phyloP scores from a whole-genome alignment of 2,888 invertebrate genomes.

The Acholoe squamosa region DNA sequence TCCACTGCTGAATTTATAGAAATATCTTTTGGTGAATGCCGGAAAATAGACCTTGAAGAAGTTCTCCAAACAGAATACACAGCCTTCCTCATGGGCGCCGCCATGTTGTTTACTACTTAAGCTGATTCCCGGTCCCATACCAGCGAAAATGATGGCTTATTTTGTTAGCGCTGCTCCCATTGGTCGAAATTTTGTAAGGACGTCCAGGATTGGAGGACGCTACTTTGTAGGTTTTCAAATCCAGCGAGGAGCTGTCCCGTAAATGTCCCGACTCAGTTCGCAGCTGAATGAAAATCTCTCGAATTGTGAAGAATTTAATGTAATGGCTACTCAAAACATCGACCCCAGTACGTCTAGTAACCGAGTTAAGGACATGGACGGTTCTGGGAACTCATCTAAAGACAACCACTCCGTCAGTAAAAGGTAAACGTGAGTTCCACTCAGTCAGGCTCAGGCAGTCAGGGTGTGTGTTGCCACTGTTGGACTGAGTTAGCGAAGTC shows the following conservation, averaged over 20 bases:
- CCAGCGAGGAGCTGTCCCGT: not conserved
- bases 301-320: not conserved
- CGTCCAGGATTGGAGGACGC: slow-evolving; percentile 39
- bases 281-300: not conserved
- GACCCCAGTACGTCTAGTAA: slow-evolving; percentile 60
- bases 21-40: not conserved
- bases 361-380: slow-evolving; percentile 64
- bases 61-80: not conserved
- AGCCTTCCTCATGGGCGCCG: slow-evolving; percentile 38
- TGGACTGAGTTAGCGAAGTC: too few species aligned
- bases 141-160: not conserved
- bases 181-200: slow-evolving; percentile 1
- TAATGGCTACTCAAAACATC: slow-evolving; percentile 68
- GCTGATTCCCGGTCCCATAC: not conserved
- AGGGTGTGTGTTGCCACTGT: too few species aligned
- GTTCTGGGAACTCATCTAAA: slow-evolving; percentile 63
- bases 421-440: too few species aligned
- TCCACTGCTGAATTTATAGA: not conserved
- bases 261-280: not conserved
- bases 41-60: not conserved
- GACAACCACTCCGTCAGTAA: slow-evolving; percentile 70
- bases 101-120: slow-evolving; percentile 47
- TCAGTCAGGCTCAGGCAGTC: too few species aligned
- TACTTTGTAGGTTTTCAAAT: slow-evolving; percentile 20
- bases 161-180: not conserved